Base-by-base conservation (phyloP, 2,888 invertebrate species). In the Dicroscelio sp. region DNA sequence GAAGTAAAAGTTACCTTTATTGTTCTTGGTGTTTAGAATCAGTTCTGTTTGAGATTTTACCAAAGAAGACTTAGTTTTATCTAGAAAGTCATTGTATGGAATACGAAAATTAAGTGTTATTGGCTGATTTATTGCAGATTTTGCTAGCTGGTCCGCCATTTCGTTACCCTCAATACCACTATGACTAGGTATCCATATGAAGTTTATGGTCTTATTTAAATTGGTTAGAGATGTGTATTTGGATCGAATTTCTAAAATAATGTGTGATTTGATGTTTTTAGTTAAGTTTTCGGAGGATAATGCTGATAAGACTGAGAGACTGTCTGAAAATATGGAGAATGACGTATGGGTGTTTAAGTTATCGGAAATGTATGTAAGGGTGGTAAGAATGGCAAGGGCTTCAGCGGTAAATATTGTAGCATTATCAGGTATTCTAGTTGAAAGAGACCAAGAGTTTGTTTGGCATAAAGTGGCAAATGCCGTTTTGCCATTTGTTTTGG, bases 231-330 rank as follows among this genome's bases (percentile, higher is more conserved):
- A 12, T 31, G 10, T n/a, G n/a, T 55, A 33, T 31, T 31, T 55
- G 52, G 20, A 10, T 65, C 65, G 63, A 8, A 78, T 78, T 14
- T 63, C 43, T 6, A 31, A 10, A 14, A 78, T 27, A 6, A 78
- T 65, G 48, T 31, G 20, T 1, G 78, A 55, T 31, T 35, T n/a
- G 12, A n/a, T 20, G 10, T 8, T 31, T 20, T 10, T 6, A n/a
- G 17, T 71, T 25, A 20, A 27, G 23, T 14, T 27, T 33, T 8
- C 20, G 6, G 73, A 73, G 14, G 8, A 31, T 33, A 55, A 27
- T n/a, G 73, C n/a, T n/a, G 55, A 55, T 10, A 69, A 20, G 27
- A 65, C 65, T 12, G 79, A 79, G 4, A 79, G 31, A n/a, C 79
- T 79, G 33, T 79, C 79, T 4, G 79, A 10, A 20, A 67, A 67